A percentile compares a stretch with the other conserved stretches of the same genome.
Evolutionary conservation across 1,140 invertebrate genomes (phyloP).

Genomic region (Atta cephalotes): DNA sequence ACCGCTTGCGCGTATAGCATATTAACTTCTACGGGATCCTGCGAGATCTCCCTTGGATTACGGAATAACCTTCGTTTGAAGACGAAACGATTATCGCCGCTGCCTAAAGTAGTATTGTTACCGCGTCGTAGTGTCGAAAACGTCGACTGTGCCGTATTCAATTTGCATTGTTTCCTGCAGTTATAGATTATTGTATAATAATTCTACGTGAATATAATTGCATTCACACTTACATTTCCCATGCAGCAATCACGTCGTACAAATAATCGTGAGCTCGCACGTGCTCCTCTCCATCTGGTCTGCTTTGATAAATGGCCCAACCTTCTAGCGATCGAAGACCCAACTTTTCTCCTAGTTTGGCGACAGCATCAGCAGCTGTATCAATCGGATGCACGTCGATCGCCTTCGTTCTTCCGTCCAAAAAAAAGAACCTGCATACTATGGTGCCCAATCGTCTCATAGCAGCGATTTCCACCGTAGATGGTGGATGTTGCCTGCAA

Average conservation of each 20-base stretch:
- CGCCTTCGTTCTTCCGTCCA: constrained; percentile 97
- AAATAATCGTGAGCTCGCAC: constrained; percentile 97
- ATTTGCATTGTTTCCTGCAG: constrained; percentile 89
- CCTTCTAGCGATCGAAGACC: constrained; percentile 94
- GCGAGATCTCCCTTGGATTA: constrained; percentile 95
- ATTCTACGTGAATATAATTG: constrained; percentile 35
- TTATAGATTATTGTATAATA: constrained; percentile 22
- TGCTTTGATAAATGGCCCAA: constrained; percentile 97
- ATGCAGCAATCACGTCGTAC: constrained; percentile 97
- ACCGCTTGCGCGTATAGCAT: constrained; percentile 98
- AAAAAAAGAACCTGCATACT: constrained; percentile 97
- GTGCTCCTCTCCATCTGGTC: constrained; percentile 94
- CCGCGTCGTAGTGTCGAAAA: constrained; percentile 87
- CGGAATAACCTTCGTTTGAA: constrained; percentile 97
- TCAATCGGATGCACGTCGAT: constrained; percentile 98
- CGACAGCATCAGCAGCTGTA: constrained; percentile 95
- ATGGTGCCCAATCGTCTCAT: constrained; percentile 96
- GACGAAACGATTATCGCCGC: constrained; percentile 96
- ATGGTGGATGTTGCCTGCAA: constrained; percentile 94
- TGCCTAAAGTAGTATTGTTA: constrained; percentile 89
- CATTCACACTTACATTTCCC: constrained; percentile 92
- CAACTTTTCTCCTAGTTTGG: constrained; percentile 95
- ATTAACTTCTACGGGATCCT: constrained; percentile 98
- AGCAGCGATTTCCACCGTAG: constrained; percentile 97
- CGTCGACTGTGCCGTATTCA: constrained; percentile 86